Conservation (phyloP, 2,888 invertebrate species). For the Pimpla rufipes region DNA sequence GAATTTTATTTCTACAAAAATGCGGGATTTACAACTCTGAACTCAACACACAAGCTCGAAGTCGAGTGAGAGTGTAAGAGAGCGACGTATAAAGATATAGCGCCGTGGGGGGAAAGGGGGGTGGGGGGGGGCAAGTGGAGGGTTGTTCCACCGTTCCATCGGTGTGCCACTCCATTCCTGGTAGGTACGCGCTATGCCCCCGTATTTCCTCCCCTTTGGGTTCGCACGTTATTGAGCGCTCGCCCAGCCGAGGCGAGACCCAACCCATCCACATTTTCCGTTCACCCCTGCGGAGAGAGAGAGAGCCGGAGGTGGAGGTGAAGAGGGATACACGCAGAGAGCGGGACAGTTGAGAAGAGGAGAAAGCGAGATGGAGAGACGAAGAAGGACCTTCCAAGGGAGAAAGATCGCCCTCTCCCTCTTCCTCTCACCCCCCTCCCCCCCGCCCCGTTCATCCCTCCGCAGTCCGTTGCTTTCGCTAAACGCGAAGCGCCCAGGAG, state of each 20-base stretch:
- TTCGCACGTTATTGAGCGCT: constrained; percentile 89
- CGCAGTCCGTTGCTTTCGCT: constrained; percentile 73
- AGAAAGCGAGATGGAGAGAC: constrained; percentile 49
- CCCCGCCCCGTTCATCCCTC: constrained; percentile 67
- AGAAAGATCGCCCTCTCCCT: constrained; percentile 68
- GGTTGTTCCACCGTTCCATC: constrained; percentile 78
- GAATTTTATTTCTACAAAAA: too few relatives aligned
- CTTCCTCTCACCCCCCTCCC: background rate
- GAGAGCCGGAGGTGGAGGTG: constrained; percentile 68
- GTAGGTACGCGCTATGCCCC: constrained; percentile 77
- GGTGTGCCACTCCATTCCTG: constrained; percentile 80
- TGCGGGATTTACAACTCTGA: too few relatives aligned
- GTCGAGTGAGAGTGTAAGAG: constrained; percentile 16
- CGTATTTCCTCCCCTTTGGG: constrained; percentile 86
- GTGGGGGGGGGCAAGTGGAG: constrained; percentile 48
- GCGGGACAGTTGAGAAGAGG: constrained; percentile 62
- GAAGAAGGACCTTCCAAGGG: constrained; percentile 31
- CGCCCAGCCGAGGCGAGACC: constrained; percentile 88
- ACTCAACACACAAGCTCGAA: background rate
- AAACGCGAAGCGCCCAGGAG: constrained; percentile 73
- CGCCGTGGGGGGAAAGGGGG: background rate
- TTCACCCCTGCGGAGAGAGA: constrained; percentile 77
- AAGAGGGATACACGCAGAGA: constrained; percentile 64
- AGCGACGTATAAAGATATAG: constrained; percentile 25
- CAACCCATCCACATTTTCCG: constrained; percentile 86